Conservation (phyloP, 2,888 invertebrate species). For the Neocrepidodera transversa region DNA sequence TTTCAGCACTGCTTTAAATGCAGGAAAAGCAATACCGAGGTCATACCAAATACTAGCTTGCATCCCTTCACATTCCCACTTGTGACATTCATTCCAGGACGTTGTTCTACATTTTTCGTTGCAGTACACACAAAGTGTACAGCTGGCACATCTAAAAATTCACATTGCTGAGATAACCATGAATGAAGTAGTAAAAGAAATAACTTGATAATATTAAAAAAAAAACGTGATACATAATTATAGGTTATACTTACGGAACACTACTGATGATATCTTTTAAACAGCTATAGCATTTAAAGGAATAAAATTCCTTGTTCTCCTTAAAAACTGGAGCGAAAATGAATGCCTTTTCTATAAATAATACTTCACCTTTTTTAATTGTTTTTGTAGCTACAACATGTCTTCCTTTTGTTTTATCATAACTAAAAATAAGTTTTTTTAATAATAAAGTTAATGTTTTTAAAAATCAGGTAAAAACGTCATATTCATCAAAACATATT, state of each 20-base stretch:
- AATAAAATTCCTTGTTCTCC: slow-evolving; percentile 61
- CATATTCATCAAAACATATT: too few relatives aligned
- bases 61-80: slow-evolving; percentile 75
- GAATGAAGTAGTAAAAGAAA: too few relatives aligned
- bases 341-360: slow-evolving; percentile 84
- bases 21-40: slow-evolving; percentile 81
- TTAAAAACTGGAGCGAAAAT: slow-evolving; percentile 74
- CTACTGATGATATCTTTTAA: slow-evolving; percentile 66
- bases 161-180: too few relatives aligned
- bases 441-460: too few relatives aligned
- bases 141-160: slow-evolving; percentile 68
- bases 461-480: neutral
- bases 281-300: slow-evolving; percentile 76
- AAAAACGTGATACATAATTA: too few relatives aligned
- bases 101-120: slow-evolving; percentile 66
- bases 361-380: slow-evolving; percentile 71
- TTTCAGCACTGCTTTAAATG: slow-evolving; percentile 72
- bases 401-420: slow-evolving; percentile 68
- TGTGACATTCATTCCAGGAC: slow-evolving; percentile 68
- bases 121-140: slow-evolving; percentile 75
- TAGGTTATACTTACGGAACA: slow-evolving; percentile 71
- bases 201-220: too few relatives aligned
- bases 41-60: slow-evolving; percentile 69
- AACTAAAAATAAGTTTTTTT: slow-evolving; percentile 61
- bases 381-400: slow-evolving; percentile 68